phyloP scores from a whole-genome alignment of 2,797 vertebrate species.

The Lutjanus argentimaculatus region DNA sequence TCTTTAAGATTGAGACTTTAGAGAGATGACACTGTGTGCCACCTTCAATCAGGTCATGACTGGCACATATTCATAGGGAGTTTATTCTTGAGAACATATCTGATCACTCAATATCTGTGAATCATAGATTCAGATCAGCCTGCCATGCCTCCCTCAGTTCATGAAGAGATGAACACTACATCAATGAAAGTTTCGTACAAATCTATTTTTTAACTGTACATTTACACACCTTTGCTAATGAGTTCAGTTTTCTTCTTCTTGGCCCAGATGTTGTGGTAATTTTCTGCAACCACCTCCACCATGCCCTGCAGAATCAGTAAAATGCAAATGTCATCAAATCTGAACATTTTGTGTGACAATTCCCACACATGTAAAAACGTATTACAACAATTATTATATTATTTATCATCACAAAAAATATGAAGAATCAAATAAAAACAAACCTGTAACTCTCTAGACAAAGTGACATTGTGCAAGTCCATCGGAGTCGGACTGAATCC shows the following conservation, averaged over 20 bases:
- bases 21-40: too few species aligned
- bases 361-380: too few species aligned
- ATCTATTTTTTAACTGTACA: neutral
- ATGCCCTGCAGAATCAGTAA: conserved; percentile 87
- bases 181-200: too few species aligned
- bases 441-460: conserved; percentile 97
- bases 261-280: conserved; percentile 99
- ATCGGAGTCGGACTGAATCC: conserved; percentile 91
- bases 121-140: too few species aligned
- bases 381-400: neutral
- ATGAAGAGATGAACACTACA: too few species aligned
- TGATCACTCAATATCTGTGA: too few species aligned
- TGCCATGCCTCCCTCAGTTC: too few species aligned
- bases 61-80: too few species aligned
- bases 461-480: conserved; percentile 93
- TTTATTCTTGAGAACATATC: too few species aligned
- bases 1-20: too few species aligned
- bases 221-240: conserved; percentile 91
- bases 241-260: conserved; percentile 98
- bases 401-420: neutral
- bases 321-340: neutral
- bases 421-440: conserved; percentile 15
- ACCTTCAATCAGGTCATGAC: too few species aligned
- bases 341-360: neutral
- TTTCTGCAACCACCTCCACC: conserved; percentile 98